A percentile compares a stretch with the other conserved stretches of the same genome.
Evolutionary conservation across 2,888 invertebrate species (phyloP).

Genomic region (Spicauda simplicius): DNA sequence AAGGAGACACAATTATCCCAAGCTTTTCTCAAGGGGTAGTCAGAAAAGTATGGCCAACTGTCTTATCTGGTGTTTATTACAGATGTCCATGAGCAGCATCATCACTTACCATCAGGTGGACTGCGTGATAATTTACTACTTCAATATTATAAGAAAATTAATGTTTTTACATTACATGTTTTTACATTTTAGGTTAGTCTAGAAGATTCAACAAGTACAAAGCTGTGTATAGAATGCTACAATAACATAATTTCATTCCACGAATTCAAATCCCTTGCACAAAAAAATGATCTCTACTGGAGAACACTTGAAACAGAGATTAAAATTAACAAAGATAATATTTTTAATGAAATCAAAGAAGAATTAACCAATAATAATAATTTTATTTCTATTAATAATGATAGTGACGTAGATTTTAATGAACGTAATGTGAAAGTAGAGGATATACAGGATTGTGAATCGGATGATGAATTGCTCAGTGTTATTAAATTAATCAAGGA

Average conservation of each 20-base stretch:
- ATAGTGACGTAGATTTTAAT: conserved; percentile 32
- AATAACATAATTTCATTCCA: conserved; percentile 61
- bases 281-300: conserved; percentile 61
- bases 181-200: conserved; percentile 52
- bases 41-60: too few species aligned
- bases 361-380: neutral
- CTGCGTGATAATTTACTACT: too few species aligned
- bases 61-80: too few species aligned
- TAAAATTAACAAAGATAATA: neutral
- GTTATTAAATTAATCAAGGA: conserved; percentile 56
- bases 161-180: too few species aligned
- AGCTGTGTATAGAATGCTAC: conserved; percentile 66
- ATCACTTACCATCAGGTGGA: too few species aligned
- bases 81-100: too few species aligned
- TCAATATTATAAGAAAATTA: too few species aligned
- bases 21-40: too few species aligned
- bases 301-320: conserved; percentile 44
- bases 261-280: conserved; percentile 64
- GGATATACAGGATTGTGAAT: conserved; percentile 38
- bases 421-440: conserved; percentile 48
- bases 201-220: conserved; percentile 56
- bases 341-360: conserved; percentile 21
- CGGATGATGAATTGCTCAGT: conserved; percentile 69
- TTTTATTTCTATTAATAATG: conserved; percentile 3
- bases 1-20: too few species aligned